These are phyloP conservation scores for Leptinotarsa lineolata DNA, from an alignment of 1,140 invertebrate species.

Conservation along the genomic window DNA sequence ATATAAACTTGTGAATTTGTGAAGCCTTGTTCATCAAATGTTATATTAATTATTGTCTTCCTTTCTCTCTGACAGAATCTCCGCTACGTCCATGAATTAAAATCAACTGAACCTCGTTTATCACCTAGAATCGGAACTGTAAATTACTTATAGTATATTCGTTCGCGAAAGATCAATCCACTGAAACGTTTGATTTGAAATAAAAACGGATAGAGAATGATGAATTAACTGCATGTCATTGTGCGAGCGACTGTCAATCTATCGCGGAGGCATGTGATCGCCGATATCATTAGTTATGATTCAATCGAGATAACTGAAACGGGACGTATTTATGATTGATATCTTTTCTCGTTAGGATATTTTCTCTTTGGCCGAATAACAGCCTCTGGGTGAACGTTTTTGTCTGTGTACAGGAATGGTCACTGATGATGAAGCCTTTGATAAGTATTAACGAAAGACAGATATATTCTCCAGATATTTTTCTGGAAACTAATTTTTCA, in stretches of 20 bases:
- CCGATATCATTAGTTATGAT: constrained; percentile 46
- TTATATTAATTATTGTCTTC: neutral
- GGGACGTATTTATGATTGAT: constrained; percentile 44
- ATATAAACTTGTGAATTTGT: no score
- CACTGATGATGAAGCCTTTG: no score
- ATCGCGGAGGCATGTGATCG: constrained; percentile 33
- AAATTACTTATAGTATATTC: no score
- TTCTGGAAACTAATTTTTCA: no score
- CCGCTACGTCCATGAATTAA: neutral
- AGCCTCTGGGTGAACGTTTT: neutral
- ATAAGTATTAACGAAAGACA: no score
- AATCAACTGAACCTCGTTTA: neutral
- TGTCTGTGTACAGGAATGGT: no score
- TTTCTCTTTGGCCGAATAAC: neutral
- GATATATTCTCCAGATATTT: no score
- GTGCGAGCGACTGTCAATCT: constrained; percentile 43
- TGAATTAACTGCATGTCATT: constrained; percentile 42
- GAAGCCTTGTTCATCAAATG: neutral
- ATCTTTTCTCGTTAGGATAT: constrained; percentile 37
- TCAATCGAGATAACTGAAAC: constrained; percentile 44
- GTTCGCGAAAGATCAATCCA: neutral
- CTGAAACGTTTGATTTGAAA: neutral
- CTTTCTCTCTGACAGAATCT: neutral
- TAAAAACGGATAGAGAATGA: constrained; percentile 34
- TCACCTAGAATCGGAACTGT: no score